phyloP scores from a whole-genome alignment of 2,113 vertebrate genomes.

The Dicaeum eximium region DNA sequence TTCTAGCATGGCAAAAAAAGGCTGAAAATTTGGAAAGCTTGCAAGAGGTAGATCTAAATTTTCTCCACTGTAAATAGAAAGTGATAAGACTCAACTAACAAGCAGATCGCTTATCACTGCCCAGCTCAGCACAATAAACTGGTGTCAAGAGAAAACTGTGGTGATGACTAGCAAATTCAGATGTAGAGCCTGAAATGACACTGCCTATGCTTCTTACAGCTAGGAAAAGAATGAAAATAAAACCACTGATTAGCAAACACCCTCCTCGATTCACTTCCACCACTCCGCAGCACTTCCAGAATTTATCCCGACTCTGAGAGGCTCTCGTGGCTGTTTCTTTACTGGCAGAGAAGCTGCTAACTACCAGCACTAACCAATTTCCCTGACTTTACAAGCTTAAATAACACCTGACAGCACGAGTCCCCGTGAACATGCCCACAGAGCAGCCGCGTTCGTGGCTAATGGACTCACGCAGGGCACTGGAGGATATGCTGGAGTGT shows the following conservation, averaged over 20 bases:
- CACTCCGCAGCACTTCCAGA: not conserved
- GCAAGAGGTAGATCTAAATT: not conserved
- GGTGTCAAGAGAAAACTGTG: not conserved
- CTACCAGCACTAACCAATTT: not conserved
- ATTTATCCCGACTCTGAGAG: not conserved
- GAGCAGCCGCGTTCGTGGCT: not conserved
- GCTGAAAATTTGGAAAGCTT: not conserved
- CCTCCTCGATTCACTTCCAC: not conserved
- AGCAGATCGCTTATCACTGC: not conserved
- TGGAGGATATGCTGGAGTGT: slow-evolving; percentile 29
- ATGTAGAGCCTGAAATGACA: not conserved
- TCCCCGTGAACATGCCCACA: not conserved
- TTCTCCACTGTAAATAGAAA: not conserved
- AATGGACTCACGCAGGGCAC: slow-evolving; percentile 53
- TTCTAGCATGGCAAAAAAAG: not conserved
- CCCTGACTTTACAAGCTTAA: not conserved
- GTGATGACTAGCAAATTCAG: not conserved
- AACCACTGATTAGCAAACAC: not conserved
- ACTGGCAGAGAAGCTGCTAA: not conserved
- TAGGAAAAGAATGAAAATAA: not conserved
- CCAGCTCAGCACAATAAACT: not conserved
- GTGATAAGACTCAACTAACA: not conserved
- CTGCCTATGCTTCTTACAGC: not conserved
- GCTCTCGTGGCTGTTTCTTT: not conserved
- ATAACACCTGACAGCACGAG: slow-evolving; percentile 20